phyloP scores from a whole-genome alignment of 2,888 invertebrate species.

The Tricholauxania praeusta region DNA sequence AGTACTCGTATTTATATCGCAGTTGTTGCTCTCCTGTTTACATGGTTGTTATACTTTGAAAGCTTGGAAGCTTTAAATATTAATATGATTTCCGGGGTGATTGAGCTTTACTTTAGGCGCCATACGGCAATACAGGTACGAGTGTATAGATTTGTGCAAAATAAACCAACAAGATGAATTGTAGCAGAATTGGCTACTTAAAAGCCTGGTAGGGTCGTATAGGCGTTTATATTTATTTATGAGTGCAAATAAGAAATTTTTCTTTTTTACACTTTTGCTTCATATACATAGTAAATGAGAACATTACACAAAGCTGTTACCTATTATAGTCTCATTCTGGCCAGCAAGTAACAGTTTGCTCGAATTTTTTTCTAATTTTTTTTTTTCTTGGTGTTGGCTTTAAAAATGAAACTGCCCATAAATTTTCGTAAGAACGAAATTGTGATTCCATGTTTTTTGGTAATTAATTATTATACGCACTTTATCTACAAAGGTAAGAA shows the following conservation, averaged over 20 bases:
- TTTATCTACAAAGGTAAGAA: no score
- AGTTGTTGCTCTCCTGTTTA: no score
- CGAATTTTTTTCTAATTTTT: no score
- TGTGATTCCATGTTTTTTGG: constrained; percentile 6
- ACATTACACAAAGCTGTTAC: neutral
- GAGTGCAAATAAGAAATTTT: neutral
- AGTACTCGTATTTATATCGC: no score
- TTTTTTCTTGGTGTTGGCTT: no score
- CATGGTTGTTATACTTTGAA: no score
- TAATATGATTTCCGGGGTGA: constrained; percentile 50
- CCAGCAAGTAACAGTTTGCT: no score
- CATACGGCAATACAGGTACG: neutral
- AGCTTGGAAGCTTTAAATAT: constrained; percentile 43
- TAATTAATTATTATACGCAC: constrained; percentile 1
- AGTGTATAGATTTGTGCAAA: neutral
- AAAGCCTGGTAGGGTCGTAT: neutral
- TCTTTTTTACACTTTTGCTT: neutral
- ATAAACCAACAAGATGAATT: neutral
- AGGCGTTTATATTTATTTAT: neutral
- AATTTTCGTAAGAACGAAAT: neutral
- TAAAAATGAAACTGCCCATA: neutral
- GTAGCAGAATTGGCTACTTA: neutral
- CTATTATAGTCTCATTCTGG: no score
- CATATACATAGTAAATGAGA: neutral
- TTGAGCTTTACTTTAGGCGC: constrained; percentile 43